Evolutionary conservation across 1,140 invertebrate genomes (phyloP), one percentile per base, ranked within the genome.

Genomic region (Helicoverpa armigera): DNA sequence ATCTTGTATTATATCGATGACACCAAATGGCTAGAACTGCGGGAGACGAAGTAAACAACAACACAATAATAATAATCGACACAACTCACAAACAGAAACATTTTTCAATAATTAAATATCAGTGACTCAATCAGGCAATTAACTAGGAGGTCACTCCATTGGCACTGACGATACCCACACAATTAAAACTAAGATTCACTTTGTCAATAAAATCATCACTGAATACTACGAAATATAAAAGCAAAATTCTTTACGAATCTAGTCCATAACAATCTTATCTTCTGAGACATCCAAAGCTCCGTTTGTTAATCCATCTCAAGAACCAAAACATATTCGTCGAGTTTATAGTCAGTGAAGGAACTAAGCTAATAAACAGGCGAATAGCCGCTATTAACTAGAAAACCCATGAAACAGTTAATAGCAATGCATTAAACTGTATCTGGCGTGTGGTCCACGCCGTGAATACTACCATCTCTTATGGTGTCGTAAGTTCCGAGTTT

Each of bases 351-450:
- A 43, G 35, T 43, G 35, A 43, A 70, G 67, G 63, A 50, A 67
- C 63, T 31, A 18, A 23, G 50, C 67, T 51, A 51, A 51, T 70
- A 51, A 53, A 51, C 48, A 53, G 12, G 9, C 16, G 18, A 70
- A 51, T 70, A 29, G 67, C 67, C 18, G 1, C 48, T 9, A 53
- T 70, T 16, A 51, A 53, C 48, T 16, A 70, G 48, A 53, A 53
- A 70, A 70, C 67, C 50, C 16, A 70, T 70, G 16, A 70, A 70
- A 23, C 67, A 51, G 67, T 70, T 70, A 70, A 70, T 70, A 12
- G 50, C 50, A 3, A n/a, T 23, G 29, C 67, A 53, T 70, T 69
- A 53, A 70, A 70, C 23, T 29, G 50, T 53, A 18, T 23, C 67
- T 53, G 67, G 10, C 14, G 18, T 23, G 67, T 51, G 31, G 48